These are phyloP conservation scores for Portunus trituberculatus DNA, from an alignment of 1,140 invertebrate species.

Conservation along the genomic window DNA sequence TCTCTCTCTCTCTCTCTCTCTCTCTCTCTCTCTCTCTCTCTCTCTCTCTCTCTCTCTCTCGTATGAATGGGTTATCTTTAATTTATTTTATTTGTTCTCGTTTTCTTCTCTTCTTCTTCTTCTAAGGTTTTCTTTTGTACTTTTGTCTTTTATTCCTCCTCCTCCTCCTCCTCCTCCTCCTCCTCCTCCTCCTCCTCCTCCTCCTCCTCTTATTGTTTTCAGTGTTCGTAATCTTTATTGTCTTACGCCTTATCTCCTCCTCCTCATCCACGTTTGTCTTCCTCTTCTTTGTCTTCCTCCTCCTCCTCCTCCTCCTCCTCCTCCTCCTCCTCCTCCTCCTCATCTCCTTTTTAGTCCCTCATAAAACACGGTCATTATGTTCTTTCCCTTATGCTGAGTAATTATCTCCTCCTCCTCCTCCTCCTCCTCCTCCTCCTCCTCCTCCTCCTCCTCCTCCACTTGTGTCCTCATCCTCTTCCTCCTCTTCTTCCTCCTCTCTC, in stretches of 20 bases:
- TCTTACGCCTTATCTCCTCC: background rate
- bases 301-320: background rate
- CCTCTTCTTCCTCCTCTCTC: background rate
- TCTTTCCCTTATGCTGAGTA: background rate
- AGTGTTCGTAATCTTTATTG: background rate
- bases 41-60: background rate
- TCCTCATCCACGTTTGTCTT: background rate
- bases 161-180: background rate
- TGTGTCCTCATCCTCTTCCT: background rate
- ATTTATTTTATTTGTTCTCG: no score
- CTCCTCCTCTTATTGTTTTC: background rate
- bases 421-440: background rate
- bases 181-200: background rate
- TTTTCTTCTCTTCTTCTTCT: background rate
- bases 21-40: constrained; percentile 30
- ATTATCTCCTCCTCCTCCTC: background rate
- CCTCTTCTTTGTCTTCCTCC: background rate
- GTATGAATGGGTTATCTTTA: no score
- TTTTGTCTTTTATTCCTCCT: background rate
- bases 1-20: no score
- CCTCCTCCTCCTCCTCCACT: background rate
- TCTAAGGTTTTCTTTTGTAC: background rate
- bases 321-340: background rate
- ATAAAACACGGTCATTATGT: background rate
- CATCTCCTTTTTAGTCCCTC: background rate